Conservation (phyloP, 2,888 invertebrate species). For the Rhyacophila evoluta region DNA sequence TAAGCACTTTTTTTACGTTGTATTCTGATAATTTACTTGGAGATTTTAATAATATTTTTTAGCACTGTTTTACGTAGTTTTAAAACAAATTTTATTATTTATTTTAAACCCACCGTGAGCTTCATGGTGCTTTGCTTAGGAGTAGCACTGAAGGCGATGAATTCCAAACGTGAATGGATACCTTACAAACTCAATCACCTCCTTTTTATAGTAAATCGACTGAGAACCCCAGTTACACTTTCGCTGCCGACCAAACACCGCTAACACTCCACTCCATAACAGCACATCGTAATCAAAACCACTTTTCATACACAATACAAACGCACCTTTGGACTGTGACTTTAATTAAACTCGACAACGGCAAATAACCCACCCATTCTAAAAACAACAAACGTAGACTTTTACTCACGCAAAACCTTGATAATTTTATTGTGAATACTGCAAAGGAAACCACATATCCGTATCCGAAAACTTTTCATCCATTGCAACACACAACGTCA, state of each 20-base stretch:
- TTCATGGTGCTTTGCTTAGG: conserved; percentile 69
- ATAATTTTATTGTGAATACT: conserved; percentile 29
- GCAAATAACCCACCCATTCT: background rate
- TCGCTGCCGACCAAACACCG: conserved; percentile 60
- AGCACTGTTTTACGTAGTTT: too few species aligned
- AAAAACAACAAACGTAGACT: background rate
- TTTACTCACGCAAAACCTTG: background rate
- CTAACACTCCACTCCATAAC: background rate
- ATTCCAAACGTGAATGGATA: conserved; percentile 71
- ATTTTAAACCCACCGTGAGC: conserved; percentile 67
- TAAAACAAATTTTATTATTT: too few species aligned
- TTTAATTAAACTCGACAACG: background rate
- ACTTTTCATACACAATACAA: conserved; percentile 29
- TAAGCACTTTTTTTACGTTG: too few species aligned
- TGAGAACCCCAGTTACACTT: conserved; percentile 68
- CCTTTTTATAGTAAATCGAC: conserved; percentile 62
- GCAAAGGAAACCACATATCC: conserved; percentile 39
- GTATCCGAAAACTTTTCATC: conserved; percentile 48
- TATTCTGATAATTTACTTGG: too few species aligned
- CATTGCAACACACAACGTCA: conserved; percentile 38
- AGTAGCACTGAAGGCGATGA: conserved; percentile 71
- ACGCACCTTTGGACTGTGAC: background rate
- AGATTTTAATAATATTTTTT: too few species aligned
- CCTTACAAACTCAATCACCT: conserved; percentile 63
- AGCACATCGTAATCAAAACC: conserved; percentile 38